Conservation (phyloP, 2,113 vertebrate genomes). For the Haemorhous mexicanus region DNA sequence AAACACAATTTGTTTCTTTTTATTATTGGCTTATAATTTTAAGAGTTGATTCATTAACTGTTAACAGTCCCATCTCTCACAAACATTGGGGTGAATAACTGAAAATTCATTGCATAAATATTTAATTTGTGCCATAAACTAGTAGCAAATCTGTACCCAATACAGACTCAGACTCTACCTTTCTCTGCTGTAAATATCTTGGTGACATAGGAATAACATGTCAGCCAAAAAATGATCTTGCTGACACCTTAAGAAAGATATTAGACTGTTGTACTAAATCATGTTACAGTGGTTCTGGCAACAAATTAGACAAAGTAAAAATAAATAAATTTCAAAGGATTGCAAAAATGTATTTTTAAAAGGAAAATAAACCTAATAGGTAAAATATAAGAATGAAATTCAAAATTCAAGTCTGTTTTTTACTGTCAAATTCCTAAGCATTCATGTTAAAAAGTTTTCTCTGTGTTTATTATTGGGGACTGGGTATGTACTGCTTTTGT, state of each 20-base stretch:
- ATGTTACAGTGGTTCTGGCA: not conserved
- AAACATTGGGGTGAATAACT: not conserved
- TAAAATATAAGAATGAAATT: not conserved
- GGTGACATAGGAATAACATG: not conserved
- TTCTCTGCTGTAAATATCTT: not conserved
- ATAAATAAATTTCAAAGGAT: not conserved
- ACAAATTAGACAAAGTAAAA: not conserved
- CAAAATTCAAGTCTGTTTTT: not conserved
- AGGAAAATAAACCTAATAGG: constrained; percentile 25
- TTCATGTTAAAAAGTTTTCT: not conserved
- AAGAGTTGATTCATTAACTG: no score
- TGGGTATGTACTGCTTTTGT: not conserved
- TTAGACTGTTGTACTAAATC: not conserved
- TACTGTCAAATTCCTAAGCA: not conserved
- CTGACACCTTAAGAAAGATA: not conserved
- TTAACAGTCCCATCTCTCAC: not conserved
- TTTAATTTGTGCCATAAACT: not conserved
- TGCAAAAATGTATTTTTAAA: not conserved
- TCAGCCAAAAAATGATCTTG: not conserved
- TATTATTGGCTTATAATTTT: not conserved
- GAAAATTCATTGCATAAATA: not conserved
- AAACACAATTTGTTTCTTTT: not conserved
- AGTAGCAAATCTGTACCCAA: not conserved
- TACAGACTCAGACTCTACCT: not conserved
- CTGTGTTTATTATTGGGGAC: not conserved